Evolutionary conservation across 2,888 invertebrate genomes (phyloP), one percentile per base, ranked within the genome.

Genomic region (Cephus nigrinus): DNA sequence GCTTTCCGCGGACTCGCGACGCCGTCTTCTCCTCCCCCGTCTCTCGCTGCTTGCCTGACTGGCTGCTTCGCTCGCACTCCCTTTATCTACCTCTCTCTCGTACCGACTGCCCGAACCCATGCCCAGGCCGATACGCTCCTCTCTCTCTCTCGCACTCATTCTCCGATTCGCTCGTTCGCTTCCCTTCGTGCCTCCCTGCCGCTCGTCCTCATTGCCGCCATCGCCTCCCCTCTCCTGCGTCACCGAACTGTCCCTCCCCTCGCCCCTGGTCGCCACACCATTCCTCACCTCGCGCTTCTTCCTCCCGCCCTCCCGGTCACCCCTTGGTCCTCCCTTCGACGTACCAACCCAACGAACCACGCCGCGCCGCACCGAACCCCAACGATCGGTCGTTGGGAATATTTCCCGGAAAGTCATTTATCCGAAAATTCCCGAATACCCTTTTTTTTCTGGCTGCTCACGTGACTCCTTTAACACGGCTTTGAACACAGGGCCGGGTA

Each of bases 1-100:
- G 86, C 86, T 84, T 86, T 85, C 85, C 84, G 85, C 85, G 84
- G 86, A 85, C 86, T 83, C 83, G 84, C 87, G 85, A 83, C 86
- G 87, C 86, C 89, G 87, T 82, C 84, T 79, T 81, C 82, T 82
- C 80, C 79, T 74, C 75, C 75, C 33, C 79, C 71, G 55, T 74
- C 77, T 33, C 69, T 69, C 71, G 68, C 80, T n/a, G 71, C 71
- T 23, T 55, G 55, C 55, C 55, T 55, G 55, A 55, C 36, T 35
- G 55, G 36, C 69, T 69, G 36, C 71, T 76, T 71, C 74, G 73
- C 75, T 68, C 79, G 69, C 75, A 15, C 75, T 68, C 69, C 30
- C 55, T 55, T 12, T 68, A 23, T 73, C 77, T 74, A 68, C 35
- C 74, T 73, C 78, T 75, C 72, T 74, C 80, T 35, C 74, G 68